These are phyloP conservation scores for Delphinapterus leucas DNA, from an alignment of 2,113 vertebrate genomes.

Conservation along the genomic window DNA sequence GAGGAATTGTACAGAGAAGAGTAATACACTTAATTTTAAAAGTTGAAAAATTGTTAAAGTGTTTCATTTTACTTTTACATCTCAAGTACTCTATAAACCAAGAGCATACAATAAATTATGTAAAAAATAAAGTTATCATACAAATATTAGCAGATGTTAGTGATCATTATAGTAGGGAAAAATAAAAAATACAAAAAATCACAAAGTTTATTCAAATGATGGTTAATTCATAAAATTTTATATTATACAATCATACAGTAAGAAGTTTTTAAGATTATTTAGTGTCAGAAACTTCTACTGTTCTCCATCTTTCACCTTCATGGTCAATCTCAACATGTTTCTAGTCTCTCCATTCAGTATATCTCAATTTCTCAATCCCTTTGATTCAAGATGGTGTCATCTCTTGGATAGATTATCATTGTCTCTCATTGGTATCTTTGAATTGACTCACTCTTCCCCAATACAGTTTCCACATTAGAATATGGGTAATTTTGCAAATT, in stretches of 20 bases:
- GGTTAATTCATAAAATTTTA: background rate
- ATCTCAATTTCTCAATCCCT: background rate
- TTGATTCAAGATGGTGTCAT: background rate
- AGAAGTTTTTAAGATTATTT: background rate
- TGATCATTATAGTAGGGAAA: background rate
- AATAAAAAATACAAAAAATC: background rate
- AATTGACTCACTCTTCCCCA: background rate
- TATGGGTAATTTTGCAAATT: background rate
- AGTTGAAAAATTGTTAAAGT: background rate
- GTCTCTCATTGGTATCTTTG: background rate
- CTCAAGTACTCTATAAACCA: background rate
- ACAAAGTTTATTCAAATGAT: background rate
- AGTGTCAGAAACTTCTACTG: background rate
- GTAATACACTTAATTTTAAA: background rate
- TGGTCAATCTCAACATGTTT: background rate
- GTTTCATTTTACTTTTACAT: background rate
- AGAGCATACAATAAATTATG: background rate
- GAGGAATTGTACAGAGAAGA: background rate
- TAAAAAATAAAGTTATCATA: background rate
- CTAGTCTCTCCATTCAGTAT: background rate
- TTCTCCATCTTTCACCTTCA: background rate
- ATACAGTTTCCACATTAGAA: background rate
- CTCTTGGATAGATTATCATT: background rate
- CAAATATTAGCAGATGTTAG: background rate
- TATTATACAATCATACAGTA: background rate